Conservation (phyloP, 1,140 invertebrate species). For the Drosophila athabasca region DNA sequence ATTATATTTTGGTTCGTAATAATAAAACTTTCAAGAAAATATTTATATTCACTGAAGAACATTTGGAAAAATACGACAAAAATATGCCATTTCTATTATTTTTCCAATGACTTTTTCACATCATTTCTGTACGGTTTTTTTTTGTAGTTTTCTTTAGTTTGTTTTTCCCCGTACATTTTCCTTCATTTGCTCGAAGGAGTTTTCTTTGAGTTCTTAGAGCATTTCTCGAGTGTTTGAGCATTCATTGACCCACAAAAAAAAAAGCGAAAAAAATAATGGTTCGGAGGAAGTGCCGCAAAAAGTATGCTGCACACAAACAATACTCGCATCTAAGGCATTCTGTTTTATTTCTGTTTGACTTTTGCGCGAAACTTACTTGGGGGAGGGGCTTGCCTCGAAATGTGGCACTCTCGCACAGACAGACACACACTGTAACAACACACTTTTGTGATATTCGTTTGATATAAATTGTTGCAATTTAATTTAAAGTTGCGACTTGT, state of each 20-base stretch:
- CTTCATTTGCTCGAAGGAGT: conserved; percentile 1
- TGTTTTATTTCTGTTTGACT: conserved; percentile 13
- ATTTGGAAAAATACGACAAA: too few species aligned
- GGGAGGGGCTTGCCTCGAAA: neutral
- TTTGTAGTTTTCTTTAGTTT: neutral
- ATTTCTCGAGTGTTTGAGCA: conserved; percentile 14
- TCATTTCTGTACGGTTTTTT: neutral
- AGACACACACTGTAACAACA: neutral
- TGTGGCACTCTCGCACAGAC: neutral
- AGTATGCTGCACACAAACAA: conserved; percentile 47
- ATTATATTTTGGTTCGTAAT: too few species aligned
- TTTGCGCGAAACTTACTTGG: conserved; percentile 24
- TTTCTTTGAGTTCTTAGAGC: conserved; percentile 33
- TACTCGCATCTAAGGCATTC: conserved; percentile 31
- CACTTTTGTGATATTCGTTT: conserved; percentile 10
- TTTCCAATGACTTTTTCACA: too few species aligned
- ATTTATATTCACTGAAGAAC: too few species aligned
- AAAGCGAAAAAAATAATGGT: too few species aligned
- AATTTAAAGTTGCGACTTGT: conserved; percentile 60
- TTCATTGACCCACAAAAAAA: conserved; percentile 66
- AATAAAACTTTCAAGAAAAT: too few species aligned
- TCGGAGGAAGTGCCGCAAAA: conserved; percentile 5
- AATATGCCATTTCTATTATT: too few species aligned
- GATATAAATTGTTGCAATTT: conserved; percentile 25
- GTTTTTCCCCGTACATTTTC: too few species aligned